These are phyloP conservation scores for Benthosema pterotum DNA, from an alignment of 2,797 vertebrate species.

Conservation along the genomic window DNA sequence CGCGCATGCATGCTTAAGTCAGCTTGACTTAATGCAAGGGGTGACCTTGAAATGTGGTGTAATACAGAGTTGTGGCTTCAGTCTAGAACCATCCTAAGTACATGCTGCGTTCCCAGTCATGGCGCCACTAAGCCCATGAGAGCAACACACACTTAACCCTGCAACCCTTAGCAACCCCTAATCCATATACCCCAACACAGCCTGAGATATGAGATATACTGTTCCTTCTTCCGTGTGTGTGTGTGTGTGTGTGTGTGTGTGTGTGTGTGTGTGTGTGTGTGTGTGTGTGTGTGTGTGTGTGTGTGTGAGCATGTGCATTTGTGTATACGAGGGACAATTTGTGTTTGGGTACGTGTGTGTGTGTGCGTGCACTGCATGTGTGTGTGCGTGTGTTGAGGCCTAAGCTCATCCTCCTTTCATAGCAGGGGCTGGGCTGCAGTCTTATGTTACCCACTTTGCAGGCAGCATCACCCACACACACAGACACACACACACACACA, in stretches of 20 bases:
- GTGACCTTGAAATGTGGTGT: constrained; percentile 42
- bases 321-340: background rate
- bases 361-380: background rate
- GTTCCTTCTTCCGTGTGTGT: constrained; percentile 14
- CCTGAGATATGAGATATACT: constrained; percentile 43
- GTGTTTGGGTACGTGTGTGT: background rate
- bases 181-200: constrained; percentile 38
- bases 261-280: constrained; percentile 10
- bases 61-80: constrained; percentile 34
- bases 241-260: background rate
- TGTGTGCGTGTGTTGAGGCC: constrained; percentile 21
- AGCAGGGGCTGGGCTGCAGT: constrained; percentile 40
- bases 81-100: constrained; percentile 49
- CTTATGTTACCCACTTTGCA: constrained; percentile 46
- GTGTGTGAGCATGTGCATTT: constrained; percentile 13
- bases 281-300: constrained; percentile 16
- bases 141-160: constrained; percentile 55
- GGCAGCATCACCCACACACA: constrained; percentile 37
- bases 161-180: constrained; percentile 35
- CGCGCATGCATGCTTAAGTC: constrained; percentile 23
- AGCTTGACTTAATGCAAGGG: constrained; percentile 37
- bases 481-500: background rate
- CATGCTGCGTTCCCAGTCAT: constrained; percentile 50
- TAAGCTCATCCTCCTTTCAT: constrained; percentile 38
- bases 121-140: constrained; percentile 55